Percentiles rank a stretch among this genome's conserved stretches.
Conservation (phyloP, 2,113 vertebrate species). For the Maccullochella peelii region DNA sequence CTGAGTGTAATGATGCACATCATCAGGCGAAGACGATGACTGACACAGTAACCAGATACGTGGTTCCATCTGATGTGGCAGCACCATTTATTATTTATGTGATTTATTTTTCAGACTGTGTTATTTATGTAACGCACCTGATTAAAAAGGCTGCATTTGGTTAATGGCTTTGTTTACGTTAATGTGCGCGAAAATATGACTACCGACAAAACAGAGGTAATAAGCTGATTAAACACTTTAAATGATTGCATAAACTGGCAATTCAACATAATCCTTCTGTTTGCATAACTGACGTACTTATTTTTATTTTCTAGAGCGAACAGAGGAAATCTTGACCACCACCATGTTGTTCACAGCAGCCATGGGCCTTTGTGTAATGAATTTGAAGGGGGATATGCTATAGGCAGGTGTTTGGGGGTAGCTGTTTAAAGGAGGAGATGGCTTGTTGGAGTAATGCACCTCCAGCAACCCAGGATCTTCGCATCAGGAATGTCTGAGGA, state of each 20-base stretch:
- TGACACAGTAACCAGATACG: conserved; percentile 38
- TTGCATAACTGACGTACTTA: neutral
- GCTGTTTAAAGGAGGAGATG: neutral
- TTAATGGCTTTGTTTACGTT: conserved; percentile 28
- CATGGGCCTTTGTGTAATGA: neutral
- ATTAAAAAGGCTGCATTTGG: conserved; percentile 11
- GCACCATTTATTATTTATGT: conserved; percentile 3
- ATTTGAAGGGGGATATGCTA: neutral
- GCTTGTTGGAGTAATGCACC: neutral
- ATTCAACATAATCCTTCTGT: conserved; percentile 9
- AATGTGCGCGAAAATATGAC: conserved; percentile 4
- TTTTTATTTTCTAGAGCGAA: neutral
- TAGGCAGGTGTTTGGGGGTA: neutral
- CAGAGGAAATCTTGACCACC: neutral
- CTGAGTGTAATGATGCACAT: conserved; percentile 48
- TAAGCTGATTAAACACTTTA: conserved; percentile 8
- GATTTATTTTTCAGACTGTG: neutral
- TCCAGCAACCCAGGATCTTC: neutral
- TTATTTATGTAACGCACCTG: neutral
- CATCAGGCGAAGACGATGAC: conserved; percentile 8
- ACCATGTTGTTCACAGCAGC: neutral
- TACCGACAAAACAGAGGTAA: neutral
- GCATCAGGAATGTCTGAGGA: neutral
- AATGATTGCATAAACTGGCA: conserved; percentile 6
- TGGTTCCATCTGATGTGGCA: neutral